phyloP scores from a whole-genome alignment of 1,140 invertebrate species.

The Orchesella cincta region DNA sequence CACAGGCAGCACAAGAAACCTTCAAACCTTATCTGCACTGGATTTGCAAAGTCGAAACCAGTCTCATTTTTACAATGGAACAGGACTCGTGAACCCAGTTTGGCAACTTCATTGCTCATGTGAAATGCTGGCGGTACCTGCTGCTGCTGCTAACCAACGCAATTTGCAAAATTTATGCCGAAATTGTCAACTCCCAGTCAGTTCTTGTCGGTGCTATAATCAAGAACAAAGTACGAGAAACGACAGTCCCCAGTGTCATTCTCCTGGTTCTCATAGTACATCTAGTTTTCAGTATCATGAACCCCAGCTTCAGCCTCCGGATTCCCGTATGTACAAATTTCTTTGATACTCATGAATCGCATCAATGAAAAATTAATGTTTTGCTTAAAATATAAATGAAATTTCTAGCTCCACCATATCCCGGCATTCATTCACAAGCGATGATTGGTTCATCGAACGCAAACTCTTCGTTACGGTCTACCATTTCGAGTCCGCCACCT shows the following conservation, averaged over 20 bases:
- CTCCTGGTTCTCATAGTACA: no score
- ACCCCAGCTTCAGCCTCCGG: neutral
- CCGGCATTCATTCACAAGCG: neutral
- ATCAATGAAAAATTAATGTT: neutral
- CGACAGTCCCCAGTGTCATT: neutral
- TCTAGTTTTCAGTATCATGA: neutral
- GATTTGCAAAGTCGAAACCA: neutral
- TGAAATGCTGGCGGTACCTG: neutral
- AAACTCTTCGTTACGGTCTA: no score
- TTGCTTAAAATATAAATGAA: no score
- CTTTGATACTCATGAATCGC: neutral
- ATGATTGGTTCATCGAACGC: neutral
- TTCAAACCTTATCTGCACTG: neutral
- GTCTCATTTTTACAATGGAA: neutral
- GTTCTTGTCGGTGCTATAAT: neutral
- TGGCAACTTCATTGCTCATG: neutral
- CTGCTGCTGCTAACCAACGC: neutral
- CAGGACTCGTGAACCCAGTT: neutral
- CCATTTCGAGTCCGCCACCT: neutral
- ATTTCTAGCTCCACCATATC: neutral
- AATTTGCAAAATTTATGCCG: neutral
- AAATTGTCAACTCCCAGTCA: neutral
- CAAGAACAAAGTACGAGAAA: neutral
- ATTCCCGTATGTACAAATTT: neutral
- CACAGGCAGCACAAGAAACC: neutral